Evolutionary conservation across 2,797 vertebrate species (phyloP).

Genomic region (Lithobates pipiens): DNA sequence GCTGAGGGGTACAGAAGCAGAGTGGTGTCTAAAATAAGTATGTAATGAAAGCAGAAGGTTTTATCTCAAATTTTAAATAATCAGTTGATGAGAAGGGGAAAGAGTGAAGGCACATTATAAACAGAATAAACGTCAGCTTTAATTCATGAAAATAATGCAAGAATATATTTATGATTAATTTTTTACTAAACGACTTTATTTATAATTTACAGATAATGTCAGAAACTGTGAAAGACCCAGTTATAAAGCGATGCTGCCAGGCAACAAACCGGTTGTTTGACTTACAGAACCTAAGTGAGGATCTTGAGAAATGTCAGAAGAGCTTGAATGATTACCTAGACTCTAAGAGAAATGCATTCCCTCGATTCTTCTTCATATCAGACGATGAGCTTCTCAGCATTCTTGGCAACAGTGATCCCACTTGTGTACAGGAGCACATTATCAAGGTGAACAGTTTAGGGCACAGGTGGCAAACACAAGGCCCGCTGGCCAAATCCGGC

Average conservation of each 20-base stretch:
- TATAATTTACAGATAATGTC: slow-evolving; percentile 85
- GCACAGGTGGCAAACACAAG: no score
- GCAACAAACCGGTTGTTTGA: slow-evolving; percentile 83
- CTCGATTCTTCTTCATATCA: slow-evolving; percentile 97
- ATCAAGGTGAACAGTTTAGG: slow-evolving; percentile 86
- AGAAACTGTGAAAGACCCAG: slow-evolving; percentile 81
- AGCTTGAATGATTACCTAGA: slow-evolving; percentile 95
- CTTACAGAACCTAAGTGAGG: slow-evolving; percentile 83
- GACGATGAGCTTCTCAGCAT: slow-evolving; percentile 97
- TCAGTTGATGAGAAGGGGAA: no score
- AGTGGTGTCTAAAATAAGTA: no score
- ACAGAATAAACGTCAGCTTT: no score
- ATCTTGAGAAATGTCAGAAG: slow-evolving; percentile 95
- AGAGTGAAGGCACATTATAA: no score
- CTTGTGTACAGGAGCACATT: slow-evolving; percentile 96
- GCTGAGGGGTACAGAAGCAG: no score
- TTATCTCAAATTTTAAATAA: no score
- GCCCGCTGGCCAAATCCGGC: no score
- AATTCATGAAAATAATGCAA: no score
- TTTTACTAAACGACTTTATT: not conserved
- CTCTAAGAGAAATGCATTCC: slow-evolving; percentile 94
- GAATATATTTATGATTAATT: not conserved
- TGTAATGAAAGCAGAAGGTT: no score
- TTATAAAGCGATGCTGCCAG: slow-evolving; percentile 89
- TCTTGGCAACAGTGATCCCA: slow-evolving; percentile 88